A percentile compares a stretch with the other conserved stretches of the same genome.
phyloP scores from a whole-genome alignment of 2,113 vertebrate species.

The Zosterops borbonicus region DNA sequence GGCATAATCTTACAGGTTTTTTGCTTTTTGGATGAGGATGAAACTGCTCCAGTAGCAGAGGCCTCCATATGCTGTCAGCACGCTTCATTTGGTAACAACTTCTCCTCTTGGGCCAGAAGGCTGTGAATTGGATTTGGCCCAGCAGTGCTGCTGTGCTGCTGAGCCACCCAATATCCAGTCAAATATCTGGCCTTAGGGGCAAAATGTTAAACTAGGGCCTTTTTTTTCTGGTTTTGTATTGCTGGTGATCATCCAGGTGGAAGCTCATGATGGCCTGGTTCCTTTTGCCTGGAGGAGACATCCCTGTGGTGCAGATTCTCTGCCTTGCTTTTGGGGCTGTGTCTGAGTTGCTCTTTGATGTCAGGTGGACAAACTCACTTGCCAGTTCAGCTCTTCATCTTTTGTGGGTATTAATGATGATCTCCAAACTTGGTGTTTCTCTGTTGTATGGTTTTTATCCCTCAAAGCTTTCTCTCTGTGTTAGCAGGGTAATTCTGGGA shows the following conservation, averaged over 20 bases:
- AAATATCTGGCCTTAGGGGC: background rate
- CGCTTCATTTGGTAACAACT: conserved; percentile 49
- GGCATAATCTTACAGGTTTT: background rate
- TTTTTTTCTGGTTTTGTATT: background rate
- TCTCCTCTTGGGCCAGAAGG: conserved; percentile 1
- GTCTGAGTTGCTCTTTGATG: background rate
- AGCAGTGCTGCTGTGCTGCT: conserved; percentile 1
- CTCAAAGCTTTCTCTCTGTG: background rate
- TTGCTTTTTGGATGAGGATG: conserved; percentile 21
- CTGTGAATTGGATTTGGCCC: conserved; percentile 21
- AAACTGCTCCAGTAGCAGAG: conserved; percentile 29
- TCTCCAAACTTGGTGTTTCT: background rate
- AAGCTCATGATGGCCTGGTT: background rate
- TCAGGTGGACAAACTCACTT: background rate
- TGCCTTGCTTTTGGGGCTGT: background rate
- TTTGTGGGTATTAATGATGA: background rate
- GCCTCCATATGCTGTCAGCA: conserved; percentile 45
- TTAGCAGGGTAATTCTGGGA: background rate
- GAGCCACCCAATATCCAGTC: background rate
- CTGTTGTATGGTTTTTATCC: background rate
- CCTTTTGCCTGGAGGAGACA: background rate
- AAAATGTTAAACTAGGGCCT: background rate
- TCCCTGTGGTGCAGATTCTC: background rate
- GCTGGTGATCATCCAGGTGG: background rate
- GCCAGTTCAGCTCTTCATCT: background rate